Conservation (phyloP, 2,888 invertebrate species). For the Troides helena region DNA sequence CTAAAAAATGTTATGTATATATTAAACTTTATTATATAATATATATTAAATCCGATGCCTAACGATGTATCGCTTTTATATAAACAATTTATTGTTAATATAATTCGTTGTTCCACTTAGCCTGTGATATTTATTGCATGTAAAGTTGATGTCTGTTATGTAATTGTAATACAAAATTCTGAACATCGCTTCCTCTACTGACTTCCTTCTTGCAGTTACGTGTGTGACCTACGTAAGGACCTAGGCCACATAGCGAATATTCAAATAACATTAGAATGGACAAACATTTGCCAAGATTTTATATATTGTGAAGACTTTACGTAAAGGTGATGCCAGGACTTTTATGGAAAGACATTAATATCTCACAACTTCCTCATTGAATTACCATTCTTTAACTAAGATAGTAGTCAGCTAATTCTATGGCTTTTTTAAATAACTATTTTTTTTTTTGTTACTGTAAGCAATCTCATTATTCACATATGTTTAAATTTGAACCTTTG, state of each 20-base stretch:
- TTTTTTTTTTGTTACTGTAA: too few relatives aligned
- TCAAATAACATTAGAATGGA: conserved; percentile 4
- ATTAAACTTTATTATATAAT: not conserved
- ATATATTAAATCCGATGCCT: not conserved
- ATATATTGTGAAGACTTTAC: conserved; percentile 8
- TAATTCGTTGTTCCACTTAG: conserved; percentile 4
- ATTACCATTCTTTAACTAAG: not conserved
- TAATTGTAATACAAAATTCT: conserved; percentile 35
- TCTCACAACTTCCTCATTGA: conserved; percentile 25
- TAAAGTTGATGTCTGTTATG: conserved; percentile 26
- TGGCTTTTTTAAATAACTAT: too few relatives aligned
- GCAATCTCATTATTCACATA: too few relatives aligned
- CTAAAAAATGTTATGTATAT: not conserved
- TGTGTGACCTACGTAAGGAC: conserved; percentile 48
- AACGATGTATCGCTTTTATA: not conserved
- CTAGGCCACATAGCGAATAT: conserved; percentile 38
- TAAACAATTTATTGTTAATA: not conserved
- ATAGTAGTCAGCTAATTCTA: too few relatives aligned
- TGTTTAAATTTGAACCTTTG: too few relatives aligned
- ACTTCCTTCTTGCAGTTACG: conserved; percentile 37
- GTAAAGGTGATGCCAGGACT: conserved; percentile 1
- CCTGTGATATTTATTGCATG: conserved; percentile 4
- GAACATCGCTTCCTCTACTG: conserved; percentile 34
- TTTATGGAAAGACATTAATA: conserved; percentile 17
- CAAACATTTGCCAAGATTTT: conserved; percentile 7